Base-by-base conservation (phyloP, 2,797 vertebrate genomes). In the Cuniculus paca region DNA sequence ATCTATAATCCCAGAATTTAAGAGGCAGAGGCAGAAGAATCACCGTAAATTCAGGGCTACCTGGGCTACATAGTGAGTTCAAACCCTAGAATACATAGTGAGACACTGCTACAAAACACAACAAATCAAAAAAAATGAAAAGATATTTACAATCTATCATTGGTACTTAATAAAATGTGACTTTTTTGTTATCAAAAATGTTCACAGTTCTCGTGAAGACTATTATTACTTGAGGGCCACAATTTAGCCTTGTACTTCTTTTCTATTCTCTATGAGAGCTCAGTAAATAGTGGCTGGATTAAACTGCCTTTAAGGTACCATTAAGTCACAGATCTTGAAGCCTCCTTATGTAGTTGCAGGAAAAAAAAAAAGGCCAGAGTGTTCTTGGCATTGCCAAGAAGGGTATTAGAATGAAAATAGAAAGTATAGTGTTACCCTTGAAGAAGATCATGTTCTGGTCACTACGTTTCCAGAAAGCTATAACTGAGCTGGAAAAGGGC, bases 361-460 rank as follows among this genome's bases (percentile, higher is more conserved):
- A 10, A 26, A 65, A 52, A 84, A 52, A 52, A 91, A 95, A 82
- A 96, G 95, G 87, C 70, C 97, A 96, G 84, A 50, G 80, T 97
- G 91, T 97, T 95, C 95, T 96, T 97, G 95, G 94, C 93, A 88
- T 94, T 39, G 13, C 88, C 72, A 82, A 94, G 94, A 95, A 93
- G 80, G 58, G 22, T 92, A 80, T 81, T 90, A 89, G 77, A 97
- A 91, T 95, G 94, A 95, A 97, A 97, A 97, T 96, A 95, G 97
- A 97, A 97, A 97, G 94, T 96, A 87, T 97, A 93, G 79, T 63
- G 52, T 97, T 97, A 89, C 94, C 42, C 93, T 93, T 83, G 93
- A 96, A 94, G 94, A 94, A 95, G 95, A 94, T 78, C 88, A 68
- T 96, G 85, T 94, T 94, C 90, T 95, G 89, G 91, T 68, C 58